A percentile compares a stretch with the other conserved stretches of the same genome.
phyloP scores from a whole-genome alignment of 2,888 invertebrate species.

The Iselma pallidipennis region DNA sequence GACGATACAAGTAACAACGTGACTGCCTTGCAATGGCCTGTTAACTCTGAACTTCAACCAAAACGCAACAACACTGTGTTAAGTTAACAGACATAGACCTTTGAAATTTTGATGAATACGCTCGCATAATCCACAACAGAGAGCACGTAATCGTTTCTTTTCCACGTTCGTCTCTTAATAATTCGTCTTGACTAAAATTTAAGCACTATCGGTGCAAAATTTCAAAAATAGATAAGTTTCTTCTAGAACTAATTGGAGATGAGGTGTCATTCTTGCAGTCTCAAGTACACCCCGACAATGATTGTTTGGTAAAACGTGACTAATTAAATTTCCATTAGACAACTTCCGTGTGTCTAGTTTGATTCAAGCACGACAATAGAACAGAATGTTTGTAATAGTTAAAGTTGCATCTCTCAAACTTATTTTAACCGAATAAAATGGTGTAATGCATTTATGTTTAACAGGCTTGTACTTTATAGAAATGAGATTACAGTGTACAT shows the following conservation, averaged over 20 bases:
- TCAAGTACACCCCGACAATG: not conserved
- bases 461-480: conserved; percentile 10
- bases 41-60: conserved; percentile 3
- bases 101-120: conserved; percentile 9
- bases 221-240: too few relatives aligned
- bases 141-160: too few relatives aligned
- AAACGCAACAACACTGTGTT: conserved; percentile 12
- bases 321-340: not conserved
- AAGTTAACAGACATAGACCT: conserved; percentile 11
- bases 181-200: too few relatives aligned
- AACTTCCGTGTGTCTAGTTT: not conserved
- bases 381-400: conserved; percentile 1
- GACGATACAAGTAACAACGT: too few relatives aligned
- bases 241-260: not conserved
- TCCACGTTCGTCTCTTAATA: too few relatives aligned
- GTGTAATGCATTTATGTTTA: conserved; percentile 7
- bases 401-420: conserved; percentile 1
- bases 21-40: conserved; percentile 11
- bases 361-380: not conserved
- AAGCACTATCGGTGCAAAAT: too few relatives aligned
- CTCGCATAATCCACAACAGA: conserved; percentile 7
- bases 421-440: conserved; percentile 12
- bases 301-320: not conserved
- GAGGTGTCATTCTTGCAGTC: not conserved
- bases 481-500: conserved; percentile 24